Percentiles rank a stretch among this genome's conserved stretches.
Evolutionary conservation across 2,888 invertebrate species (phyloP).

Genomic region (Himalopsyche japonica): DNA sequence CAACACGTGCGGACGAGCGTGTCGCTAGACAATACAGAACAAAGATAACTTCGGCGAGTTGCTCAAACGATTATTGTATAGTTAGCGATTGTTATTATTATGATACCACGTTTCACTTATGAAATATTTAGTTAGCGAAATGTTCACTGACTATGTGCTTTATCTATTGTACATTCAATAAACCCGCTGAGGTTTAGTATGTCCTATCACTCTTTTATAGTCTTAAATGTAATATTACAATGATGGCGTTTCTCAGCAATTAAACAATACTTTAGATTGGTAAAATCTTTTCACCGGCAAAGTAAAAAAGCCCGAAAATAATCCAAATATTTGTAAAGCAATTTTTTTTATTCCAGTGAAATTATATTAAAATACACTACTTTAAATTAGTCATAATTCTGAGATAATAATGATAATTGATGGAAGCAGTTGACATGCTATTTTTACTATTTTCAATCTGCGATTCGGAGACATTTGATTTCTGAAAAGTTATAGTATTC

Average conservation of each 20-base stretch:
- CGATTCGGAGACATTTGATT: not conserved
- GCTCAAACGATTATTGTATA: conserved; percentile 27
- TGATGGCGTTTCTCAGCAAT: not conserved
- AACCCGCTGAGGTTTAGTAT: not conserved
- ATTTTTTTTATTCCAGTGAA: not conserved
- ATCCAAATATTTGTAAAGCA: not conserved
- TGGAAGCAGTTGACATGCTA: not conserved
- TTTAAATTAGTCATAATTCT: not conserved
- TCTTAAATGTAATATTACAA: not conserved
- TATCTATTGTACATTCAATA: not conserved
- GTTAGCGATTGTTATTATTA: conserved; percentile 1
- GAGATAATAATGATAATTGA: not conserved
- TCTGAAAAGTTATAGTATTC: conserved; percentile 2
- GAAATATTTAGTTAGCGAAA: not conserved
- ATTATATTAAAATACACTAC: not conserved
- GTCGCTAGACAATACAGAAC: conserved; percentile 16
- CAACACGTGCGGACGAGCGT: not conserved
- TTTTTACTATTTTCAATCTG: not conserved
- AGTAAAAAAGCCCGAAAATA: not conserved
- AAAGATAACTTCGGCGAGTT: conserved; percentile 7
- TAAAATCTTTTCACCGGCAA: not conserved
- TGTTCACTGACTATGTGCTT: not conserved
- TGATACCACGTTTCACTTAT: not conserved
- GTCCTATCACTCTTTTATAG: not conserved
- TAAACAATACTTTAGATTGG: not conserved